These are phyloP conservation scores for Plebejus melissa DNA, from an alignment of 2,888 invertebrate genomes.

Conservation along the genomic window DNA sequence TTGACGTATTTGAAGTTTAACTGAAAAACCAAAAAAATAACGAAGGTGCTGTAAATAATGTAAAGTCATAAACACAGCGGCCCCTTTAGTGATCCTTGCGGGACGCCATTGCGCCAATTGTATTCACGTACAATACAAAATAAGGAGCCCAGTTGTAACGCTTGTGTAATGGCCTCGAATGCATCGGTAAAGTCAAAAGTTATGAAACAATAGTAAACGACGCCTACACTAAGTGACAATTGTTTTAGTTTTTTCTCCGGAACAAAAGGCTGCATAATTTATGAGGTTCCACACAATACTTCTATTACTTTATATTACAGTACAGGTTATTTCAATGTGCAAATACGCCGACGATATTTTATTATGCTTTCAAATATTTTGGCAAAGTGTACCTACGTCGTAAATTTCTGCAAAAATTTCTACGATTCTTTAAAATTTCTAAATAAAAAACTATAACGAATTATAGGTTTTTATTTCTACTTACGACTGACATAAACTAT, in stretches of 20 bases:
- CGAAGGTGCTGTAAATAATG: neutral
- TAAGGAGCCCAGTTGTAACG: neutral
- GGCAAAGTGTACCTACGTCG: neutral
- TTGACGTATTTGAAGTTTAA: neutral
- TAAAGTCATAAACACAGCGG: slow-evolving; percentile 4
- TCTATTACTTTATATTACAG: neutral
- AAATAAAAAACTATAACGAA: too few relatives aligned
- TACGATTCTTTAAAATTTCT: neutral
- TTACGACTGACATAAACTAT: neutral
- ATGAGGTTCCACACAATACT: neutral
- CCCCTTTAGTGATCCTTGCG: neutral
- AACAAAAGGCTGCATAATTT: slow-evolving; percentile 29
- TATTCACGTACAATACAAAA: neutral
- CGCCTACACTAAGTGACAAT: slow-evolving; percentile 65
- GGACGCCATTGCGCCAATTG: slow-evolving; percentile 8
- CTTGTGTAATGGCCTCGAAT: slow-evolving; percentile 43
- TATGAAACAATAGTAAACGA: slow-evolving; percentile 69
- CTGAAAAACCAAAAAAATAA: neutral
- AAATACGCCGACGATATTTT: neutral
- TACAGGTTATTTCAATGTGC: neutral
- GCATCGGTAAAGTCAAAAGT: slow-evolving; percentile 61
- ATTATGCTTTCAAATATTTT: slow-evolving; percentile 11
- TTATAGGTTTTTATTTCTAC: neutral
- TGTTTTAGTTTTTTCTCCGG: slow-evolving; percentile 47
- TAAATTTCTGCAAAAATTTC: neutral